Percentiles rank a stretch among this genome's conserved stretches.
Evolutionary conservation across 1,140 invertebrate species (phyloP).

Genomic region (Diachasmimorpha longicaudata): DNA sequence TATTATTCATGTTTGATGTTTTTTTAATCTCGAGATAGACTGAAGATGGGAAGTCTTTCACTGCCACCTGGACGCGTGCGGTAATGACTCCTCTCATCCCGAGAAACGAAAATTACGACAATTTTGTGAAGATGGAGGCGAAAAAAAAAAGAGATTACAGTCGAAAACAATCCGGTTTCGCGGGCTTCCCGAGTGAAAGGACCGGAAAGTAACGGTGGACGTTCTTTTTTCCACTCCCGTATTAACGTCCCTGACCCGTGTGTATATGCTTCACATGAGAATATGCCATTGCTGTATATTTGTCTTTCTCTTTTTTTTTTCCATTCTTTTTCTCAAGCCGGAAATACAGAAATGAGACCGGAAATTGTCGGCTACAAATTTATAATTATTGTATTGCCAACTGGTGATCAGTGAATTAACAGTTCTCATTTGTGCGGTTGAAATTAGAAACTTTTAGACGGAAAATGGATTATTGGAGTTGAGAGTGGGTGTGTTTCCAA

Average conservation of each 20-base stretch:
- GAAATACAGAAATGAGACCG: conserved; percentile 20
- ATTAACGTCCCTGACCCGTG: conserved; percentile 25
- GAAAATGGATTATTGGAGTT: no score
- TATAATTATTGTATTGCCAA: conserved; percentile 6
- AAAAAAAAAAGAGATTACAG: background rate
- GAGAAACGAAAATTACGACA: background rate
- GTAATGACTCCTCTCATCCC: background rate
- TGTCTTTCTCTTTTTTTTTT: background rate
- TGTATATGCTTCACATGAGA: conserved; percentile 14
- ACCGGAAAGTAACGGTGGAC: conserved; percentile 28
- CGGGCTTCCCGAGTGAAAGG: conserved; percentile 21
- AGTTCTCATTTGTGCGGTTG: background rate
- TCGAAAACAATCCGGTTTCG: conserved; percentile 19
- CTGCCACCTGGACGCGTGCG: background rate
- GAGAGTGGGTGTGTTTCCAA: no score
- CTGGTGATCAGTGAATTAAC: background rate
- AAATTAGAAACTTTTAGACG: background rate
- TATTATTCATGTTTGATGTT: background rate
- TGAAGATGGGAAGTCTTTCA: background rate
- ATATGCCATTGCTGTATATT: background rate
- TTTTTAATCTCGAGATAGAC: background rate
- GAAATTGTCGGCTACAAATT: conserved; percentile 5
- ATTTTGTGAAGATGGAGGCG: background rate
- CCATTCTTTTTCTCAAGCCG: conserved; percentile 3
- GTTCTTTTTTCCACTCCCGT: conserved; percentile 22